A percentile compares a stretch with the other conserved stretches of the same genome.
phyloP scores from a whole-genome alignment of 1,140 invertebrate genomes.

The Leptonema lineaticorne region DNA sequence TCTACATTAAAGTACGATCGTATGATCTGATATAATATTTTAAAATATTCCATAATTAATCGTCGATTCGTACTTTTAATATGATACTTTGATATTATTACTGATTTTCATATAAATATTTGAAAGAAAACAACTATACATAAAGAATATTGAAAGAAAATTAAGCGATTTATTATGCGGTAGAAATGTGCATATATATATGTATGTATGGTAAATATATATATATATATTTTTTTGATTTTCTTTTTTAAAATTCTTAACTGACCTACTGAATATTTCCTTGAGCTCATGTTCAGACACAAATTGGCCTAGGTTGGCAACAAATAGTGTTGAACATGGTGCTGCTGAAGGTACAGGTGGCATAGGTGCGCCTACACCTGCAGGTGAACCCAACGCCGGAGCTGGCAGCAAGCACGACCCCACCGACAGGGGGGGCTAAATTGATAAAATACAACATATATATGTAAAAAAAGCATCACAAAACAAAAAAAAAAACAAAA shows the following conservation, averaged over 20 bases:
- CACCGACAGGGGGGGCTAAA: slow-evolving; percentile 76
- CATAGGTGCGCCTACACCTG: slow-evolving; percentile 77
- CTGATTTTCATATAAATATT: too few species aligned
- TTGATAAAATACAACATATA: slow-evolving; percentile 48
- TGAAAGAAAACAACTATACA: too few species aligned
- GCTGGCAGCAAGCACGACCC: slow-evolving; percentile 77
- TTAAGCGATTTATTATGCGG: not conserved
- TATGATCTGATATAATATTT: too few species aligned
- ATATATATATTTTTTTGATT: too few species aligned
- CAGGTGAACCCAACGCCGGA: slow-evolving; percentile 81
- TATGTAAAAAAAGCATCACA: too few species aligned
- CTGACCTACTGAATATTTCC: slow-evolving; percentile 93
- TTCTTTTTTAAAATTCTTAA: slow-evolving; percentile 24
- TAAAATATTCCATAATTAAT: too few species aligned
- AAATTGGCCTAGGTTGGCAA: slow-evolving; percentile 94
- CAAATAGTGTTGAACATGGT: slow-evolving; percentile 96
- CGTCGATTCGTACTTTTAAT: too few species aligned
- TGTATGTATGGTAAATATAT: too few species aligned
- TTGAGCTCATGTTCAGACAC: slow-evolving; percentile 96
- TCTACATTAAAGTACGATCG: too few species aligned
- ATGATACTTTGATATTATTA: too few species aligned
- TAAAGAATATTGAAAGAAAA: not conserved
- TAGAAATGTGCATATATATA: not conserved
- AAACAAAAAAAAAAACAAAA: not conserved
- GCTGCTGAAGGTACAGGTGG: slow-evolving; percentile 73